phyloP scores from a whole-genome alignment of 2,113 vertebrate genomes.

The Cavia aperea region DNA sequence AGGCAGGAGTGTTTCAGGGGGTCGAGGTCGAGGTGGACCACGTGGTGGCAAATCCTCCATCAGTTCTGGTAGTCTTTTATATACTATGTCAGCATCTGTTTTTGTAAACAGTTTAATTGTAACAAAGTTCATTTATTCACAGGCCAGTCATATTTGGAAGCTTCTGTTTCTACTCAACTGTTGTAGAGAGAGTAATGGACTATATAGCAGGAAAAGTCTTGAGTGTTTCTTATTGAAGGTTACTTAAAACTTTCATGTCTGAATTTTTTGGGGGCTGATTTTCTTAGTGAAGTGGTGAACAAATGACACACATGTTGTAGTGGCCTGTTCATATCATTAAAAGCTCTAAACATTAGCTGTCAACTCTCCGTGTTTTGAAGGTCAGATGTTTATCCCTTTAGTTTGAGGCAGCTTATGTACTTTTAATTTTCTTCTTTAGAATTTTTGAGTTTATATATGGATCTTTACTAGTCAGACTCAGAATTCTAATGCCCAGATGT shows the following conservation, averaged over 20 bases:
- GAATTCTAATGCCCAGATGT: constrained; percentile 17
- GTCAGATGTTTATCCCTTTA: constrained; percentile 6
- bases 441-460: background rate
- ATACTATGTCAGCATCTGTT: constrained; percentile 34
- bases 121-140: background rate
- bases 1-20: constrained; percentile 85
- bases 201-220: background rate
- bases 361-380: background rate
- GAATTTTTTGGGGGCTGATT: background rate
- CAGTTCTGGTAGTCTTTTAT: constrained; percentile 84
- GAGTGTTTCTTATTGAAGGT: constrained; percentile 3
- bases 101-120: constrained; percentile 41
- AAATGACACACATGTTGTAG: background rate
- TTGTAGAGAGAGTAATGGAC: background rate
- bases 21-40: constrained; percentile 86
- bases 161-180: constrained; percentile 9
- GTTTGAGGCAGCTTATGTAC: background rate
- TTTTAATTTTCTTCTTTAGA: background rate
- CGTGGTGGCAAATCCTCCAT: constrained; percentile 89
- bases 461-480: background rate
- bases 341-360: background rate
- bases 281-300: background rate
- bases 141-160: background rate
- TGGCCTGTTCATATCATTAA: background rate
- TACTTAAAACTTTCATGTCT: constrained; percentile 15